Percentiles rank a stretch among this genome's conserved stretches.
These are phyloP conservation scores for Caenorhabditis sulstoni DNA, from an alignment of 2,888 invertebrate species.

Conservation along the genomic window DNA sequence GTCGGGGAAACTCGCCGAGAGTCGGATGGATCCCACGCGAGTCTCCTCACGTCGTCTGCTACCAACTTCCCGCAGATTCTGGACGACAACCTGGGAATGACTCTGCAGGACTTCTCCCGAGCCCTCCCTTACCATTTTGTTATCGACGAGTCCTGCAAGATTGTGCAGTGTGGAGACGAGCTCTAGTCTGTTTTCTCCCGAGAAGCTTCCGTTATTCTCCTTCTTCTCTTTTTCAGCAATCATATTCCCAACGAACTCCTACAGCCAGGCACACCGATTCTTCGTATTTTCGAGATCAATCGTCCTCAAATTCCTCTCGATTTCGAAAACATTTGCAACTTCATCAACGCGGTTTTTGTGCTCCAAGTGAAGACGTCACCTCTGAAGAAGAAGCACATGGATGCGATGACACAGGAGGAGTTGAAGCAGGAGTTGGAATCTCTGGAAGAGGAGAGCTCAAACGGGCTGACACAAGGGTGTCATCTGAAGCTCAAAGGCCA, in stretches of 20 bases:
- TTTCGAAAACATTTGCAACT: slow-evolving; percentile 79
- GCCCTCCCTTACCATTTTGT: slow-evolving; percentile 78
- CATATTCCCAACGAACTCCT: slow-evolving; percentile 74
- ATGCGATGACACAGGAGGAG: slow-evolving; percentile 44
- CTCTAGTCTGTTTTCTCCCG: slow-evolving; percentile 66
- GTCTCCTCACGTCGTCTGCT: slow-evolving; percentile 15
- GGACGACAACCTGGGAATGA: slow-evolving; percentile 55
- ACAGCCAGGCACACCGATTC: slow-evolving; percentile 74
- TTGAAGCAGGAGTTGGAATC: slow-evolving; percentile 37
- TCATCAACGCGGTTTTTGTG: slow-evolving; percentile 80
- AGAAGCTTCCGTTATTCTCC: neutral
- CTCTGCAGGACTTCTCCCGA: slow-evolving; percentile 60
- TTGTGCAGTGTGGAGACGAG: slow-evolving; percentile 76
- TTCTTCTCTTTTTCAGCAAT: slow-evolving; percentile 64
- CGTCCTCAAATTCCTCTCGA: slow-evolving; percentile 80
- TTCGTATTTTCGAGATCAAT: slow-evolving; percentile 73
- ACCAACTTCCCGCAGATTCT: slow-evolving; percentile 27
- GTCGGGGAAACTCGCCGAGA: slow-evolving; percentile 44
- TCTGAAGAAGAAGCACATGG: slow-evolving; percentile 45
- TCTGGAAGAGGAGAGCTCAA: slow-evolving; percentile 17
- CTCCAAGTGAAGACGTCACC: slow-evolving; percentile 75
- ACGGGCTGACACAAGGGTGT: slow-evolving; percentile 55
- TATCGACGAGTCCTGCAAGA: slow-evolving; percentile 75
- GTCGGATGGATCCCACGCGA: slow-evolving; percentile 43
- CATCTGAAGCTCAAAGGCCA: slow-evolving; percentile 78